Evolutionary conservation across 1,140 invertebrate genomes (phyloP).

Genomic region (Bombus confusus): DNA sequence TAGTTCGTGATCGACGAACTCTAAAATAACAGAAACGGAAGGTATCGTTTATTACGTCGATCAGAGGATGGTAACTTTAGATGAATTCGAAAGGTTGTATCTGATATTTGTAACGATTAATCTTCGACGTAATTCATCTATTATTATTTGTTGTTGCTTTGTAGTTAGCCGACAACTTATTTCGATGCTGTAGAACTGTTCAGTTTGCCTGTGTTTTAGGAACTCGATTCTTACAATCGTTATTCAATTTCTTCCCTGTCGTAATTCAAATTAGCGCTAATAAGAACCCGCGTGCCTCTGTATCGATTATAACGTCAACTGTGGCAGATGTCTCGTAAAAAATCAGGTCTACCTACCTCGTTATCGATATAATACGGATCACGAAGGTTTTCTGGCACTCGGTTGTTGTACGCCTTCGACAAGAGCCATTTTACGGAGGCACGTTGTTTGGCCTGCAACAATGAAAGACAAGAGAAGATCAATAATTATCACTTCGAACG

Average conservation of each 20-base stretch:
- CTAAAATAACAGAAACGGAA: too few relatives aligned
- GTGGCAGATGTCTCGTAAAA: background rate
- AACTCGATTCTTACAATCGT: too few relatives aligned
- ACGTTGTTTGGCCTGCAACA: conserved; percentile 96
- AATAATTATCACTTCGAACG: background rate
- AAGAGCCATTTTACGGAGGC: conserved; percentile 98
- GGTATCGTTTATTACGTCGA: too few relatives aligned
- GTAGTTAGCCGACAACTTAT: background rate
- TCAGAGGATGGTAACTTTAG: too few relatives aligned
- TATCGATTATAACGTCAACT: too few relatives aligned
- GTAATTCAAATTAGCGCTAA: background rate
- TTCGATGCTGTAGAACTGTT: background rate
- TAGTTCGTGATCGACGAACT: too few relatives aligned
- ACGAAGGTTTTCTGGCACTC: conserved; percentile 95
- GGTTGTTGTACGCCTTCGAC: conserved; percentile 97
- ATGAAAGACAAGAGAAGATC: conserved; percentile 66
- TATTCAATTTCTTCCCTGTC: background rate
- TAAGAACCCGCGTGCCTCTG: background rate
- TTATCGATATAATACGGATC: conserved; percentile 98
- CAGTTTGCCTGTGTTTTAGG: too few relatives aligned
- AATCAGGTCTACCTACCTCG: conserved; percentile 85
- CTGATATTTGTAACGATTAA: too few relatives aligned
- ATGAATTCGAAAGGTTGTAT: too few relatives aligned
- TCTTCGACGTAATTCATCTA: too few relatives aligned
- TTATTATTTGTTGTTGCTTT: background rate